These are phyloP conservation scores for Ianthella basta DNA, from an alignment of 37 sponge, comb jelly and placozoan species.

Conservation along the genomic window DNA sequence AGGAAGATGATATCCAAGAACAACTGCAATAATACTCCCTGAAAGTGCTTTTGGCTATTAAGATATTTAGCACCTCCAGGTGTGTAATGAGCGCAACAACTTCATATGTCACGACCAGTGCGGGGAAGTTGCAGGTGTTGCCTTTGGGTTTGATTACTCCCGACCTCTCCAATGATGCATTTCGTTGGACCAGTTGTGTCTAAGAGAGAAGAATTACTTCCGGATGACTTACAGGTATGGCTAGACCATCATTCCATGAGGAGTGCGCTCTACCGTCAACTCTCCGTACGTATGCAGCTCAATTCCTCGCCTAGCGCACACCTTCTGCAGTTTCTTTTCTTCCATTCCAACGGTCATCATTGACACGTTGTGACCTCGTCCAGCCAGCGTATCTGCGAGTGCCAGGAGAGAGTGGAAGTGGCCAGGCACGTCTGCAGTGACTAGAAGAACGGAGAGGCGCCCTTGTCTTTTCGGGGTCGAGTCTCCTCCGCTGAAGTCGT, in stretches of 20 bases:
- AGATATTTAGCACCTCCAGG: too few relatives aligned
- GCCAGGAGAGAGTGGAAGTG: constrained; percentile 29
- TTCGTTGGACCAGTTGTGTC: constrained; percentile 37
- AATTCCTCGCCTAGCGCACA: neutral
- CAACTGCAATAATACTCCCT: too few relatives aligned
- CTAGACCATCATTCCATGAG: constrained; percentile 6
- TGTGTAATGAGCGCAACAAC: too few relatives aligned
- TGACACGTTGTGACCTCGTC: constrained; percentile 62
- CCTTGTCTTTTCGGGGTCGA: neutral
- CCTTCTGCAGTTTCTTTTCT: neutral
- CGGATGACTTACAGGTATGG: constrained; percentile 9
- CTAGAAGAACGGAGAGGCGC: constrained; percentile 42
- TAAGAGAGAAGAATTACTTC: neutral
- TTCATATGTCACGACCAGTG: too few relatives aligned
- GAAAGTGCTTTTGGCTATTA: too few relatives aligned
- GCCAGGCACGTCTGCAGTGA: constrained; percentile 11
- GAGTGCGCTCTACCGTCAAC: constrained; percentile 2
- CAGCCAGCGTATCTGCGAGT: constrained; percentile 57
- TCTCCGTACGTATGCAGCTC: neutral
- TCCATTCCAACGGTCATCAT: constrained; percentile 4
- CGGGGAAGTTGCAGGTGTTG: neutral
- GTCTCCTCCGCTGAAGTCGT: neutral
- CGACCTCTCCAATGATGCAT: constrained; percentile 5
- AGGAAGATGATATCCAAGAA: too few relatives aligned
- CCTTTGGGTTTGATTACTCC: constrained; percentile 41